Conservation (phyloP, 92 coral and sea anemone species). For the Phymanthus crucifer region DNA sequence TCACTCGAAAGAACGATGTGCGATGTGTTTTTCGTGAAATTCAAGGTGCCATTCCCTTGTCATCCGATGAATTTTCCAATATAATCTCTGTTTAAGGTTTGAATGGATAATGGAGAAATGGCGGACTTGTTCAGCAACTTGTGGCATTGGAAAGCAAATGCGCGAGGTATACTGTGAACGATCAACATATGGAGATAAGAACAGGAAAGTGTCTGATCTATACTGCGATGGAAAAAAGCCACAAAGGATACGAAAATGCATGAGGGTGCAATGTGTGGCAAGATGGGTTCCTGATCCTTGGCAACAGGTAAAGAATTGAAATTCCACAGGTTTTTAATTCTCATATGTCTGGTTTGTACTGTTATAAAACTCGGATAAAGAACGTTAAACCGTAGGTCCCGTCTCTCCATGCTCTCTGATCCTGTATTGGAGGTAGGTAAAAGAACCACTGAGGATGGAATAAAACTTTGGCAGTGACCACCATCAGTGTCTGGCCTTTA, state of each 20-base stretch:
- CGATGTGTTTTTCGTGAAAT: too few relatives aligned
- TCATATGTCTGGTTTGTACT: not conserved
- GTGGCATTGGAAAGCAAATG: constrained; percentile 48
- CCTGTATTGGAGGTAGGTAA: too few relatives aligned
- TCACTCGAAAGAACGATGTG: too few relatives aligned
- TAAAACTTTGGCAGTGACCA: too few relatives aligned
- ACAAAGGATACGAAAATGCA: constrained; percentile 29
- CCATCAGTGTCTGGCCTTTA: too few relatives aligned
- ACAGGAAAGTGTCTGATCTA: constrained; percentile 9
- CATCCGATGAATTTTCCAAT: too few relatives aligned
- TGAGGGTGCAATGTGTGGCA: constrained; percentile 34
- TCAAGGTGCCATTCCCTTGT: too few relatives aligned
- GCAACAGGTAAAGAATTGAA: constrained; percentile 31
- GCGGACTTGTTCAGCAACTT: constrained; percentile 71
- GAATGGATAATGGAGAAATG: constrained; percentile 49
- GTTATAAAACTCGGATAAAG: too few relatives aligned
- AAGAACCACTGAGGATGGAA: too few relatives aligned
- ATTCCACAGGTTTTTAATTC: not conserved
- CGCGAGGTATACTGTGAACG: constrained; percentile 22
- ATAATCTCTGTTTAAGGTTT: too few relatives aligned
- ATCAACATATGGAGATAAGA: constrained; percentile 25
- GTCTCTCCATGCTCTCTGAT: too few relatives aligned
- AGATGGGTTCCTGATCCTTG: constrained; percentile 57
- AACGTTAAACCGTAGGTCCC: too few relatives aligned
- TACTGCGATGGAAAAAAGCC: constrained; percentile 37